A percentile compares a stretch with the other conserved stretches of the same genome.
Conservation (phyloP, 2,797 vertebrate species). For the Peromyscus attwateri region DNA sequence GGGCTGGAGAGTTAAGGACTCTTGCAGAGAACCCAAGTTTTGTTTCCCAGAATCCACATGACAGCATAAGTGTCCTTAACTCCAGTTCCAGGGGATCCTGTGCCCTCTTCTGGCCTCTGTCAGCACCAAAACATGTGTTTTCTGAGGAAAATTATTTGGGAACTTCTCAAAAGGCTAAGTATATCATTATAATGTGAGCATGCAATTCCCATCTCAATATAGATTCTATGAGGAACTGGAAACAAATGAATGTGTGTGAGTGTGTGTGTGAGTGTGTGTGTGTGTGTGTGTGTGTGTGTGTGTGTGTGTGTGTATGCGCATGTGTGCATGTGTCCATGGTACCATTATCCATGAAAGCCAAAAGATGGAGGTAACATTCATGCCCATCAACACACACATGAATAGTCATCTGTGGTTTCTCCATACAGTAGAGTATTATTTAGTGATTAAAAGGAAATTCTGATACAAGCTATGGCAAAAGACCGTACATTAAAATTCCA, state of each 20-base stretch:
- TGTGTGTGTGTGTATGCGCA: not conserved
- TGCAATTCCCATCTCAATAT: not conserved
- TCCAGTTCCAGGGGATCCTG: not conserved
- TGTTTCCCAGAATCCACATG: not conserved
- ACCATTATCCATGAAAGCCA: not conserved
- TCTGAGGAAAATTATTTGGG: not conserved
- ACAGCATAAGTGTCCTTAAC: not conserved
- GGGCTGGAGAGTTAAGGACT: too few relatives aligned
- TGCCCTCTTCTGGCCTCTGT: not conserved
- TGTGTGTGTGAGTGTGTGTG: not conserved
- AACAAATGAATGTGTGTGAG: too few relatives aligned
- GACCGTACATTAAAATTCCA: too few relatives aligned
- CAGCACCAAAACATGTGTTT: not conserved
- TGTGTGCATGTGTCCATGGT: not conserved
- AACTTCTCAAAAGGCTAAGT: not conserved
- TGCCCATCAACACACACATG: not conserved
- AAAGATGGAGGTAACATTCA: not conserved
- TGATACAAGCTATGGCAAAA: not conserved
- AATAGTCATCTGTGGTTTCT: not conserved
- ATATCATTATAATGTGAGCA: not conserved
- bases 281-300: not conserved
- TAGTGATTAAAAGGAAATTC: not conserved
- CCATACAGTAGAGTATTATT: not conserved
- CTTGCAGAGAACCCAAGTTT: not conserved
- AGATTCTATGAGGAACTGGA: not conserved